Percentiles rank a stretch among this genome's conserved stretches.
phyloP scores from a whole-genome alignment of 1,140 invertebrate species.

The Microplitis demolitor region DNA sequence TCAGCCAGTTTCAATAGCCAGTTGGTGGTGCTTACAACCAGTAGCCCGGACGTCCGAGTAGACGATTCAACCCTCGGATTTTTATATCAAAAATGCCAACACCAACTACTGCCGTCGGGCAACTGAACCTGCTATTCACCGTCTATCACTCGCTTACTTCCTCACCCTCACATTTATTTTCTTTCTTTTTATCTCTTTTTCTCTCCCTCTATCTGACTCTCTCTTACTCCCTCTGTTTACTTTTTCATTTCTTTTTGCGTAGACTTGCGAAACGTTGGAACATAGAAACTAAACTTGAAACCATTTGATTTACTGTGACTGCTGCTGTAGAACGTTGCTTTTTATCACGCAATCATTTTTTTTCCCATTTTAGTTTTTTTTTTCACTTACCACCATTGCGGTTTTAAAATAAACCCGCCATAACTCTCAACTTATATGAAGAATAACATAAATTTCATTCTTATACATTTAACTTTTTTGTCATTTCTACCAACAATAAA shows the following conservation, averaged over 20 bases:
- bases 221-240: too few relatives aligned
- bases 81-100: not conserved
- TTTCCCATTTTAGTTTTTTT: not conserved
- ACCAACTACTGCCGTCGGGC: not conserved
- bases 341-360: conserved; percentile 8
- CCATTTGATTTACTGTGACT: conserved; percentile 10
- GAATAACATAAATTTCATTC: not conserved
- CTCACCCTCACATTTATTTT: not conserved
- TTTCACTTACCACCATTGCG: not conserved
- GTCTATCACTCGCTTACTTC: not conserved
- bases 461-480: not conserved
- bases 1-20: not conserved
- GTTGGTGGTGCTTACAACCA: not conserved
- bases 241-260: too few relatives aligned
- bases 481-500: not conserved
- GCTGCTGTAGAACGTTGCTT: not conserved
- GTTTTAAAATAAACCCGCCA: conserved; percentile 9
- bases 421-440: conserved; percentile 10
- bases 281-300: not conserved
- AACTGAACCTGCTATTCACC: not conserved
- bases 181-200: not conserved
- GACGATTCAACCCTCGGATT: not conserved
- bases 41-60: not conserved
- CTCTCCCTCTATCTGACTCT: too few relatives aligned
- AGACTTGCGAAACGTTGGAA: too few relatives aligned